These are phyloP conservation scores for Rhinogobius similis DNA, from an alignment of 2,113 vertebrate genomes.

Conservation along the genomic window DNA sequence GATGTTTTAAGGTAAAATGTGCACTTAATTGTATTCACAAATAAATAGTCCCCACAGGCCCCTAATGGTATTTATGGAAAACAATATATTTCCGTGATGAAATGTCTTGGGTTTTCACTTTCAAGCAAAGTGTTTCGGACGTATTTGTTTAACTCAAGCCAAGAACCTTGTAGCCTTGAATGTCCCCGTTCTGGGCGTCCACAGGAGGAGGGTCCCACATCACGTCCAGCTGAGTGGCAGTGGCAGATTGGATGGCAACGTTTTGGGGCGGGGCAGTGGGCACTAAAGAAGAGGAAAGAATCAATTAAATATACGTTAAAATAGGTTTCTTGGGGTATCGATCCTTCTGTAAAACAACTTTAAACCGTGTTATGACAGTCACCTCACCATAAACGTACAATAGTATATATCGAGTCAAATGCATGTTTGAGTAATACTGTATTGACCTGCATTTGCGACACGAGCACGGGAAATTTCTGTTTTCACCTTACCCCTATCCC, in stretches of 20 bases:
- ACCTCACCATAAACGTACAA: too few species aligned
- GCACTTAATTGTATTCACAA: slow-evolving; percentile 45
- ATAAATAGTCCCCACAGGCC: slow-evolving; percentile 17
- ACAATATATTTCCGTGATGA: background rate
- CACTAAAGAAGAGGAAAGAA: slow-evolving; percentile 73
- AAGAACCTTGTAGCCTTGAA: slow-evolving; percentile 97
- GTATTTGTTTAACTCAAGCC: background rate
- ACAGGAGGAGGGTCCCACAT: slow-evolving; percentile 89
- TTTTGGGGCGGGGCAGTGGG: slow-evolving; percentile 88
- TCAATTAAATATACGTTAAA: background rate
- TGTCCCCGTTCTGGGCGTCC: slow-evolving; percentile 92
- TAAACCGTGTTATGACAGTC: too few species aligned
- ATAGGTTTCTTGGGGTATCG: too few species aligned
- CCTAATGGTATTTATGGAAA: slow-evolving; percentile 17
- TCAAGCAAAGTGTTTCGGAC: background rate
- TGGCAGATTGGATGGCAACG: slow-evolving; percentile 83
- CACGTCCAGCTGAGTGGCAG: slow-evolving; percentile 94
- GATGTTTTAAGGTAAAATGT: slow-evolving; percentile 22
- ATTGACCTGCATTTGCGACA: too few species aligned
- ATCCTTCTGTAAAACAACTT: too few species aligned
- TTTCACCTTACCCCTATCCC: too few species aligned
- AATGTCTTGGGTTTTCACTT: background rate
- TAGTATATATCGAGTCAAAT: too few species aligned
- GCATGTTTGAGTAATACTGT: too few species aligned
- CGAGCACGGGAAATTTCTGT: too few species aligned